phyloP scores from a whole-genome alignment of 2,888 invertebrate species.

The Sphaerophoria taeniata region DNA sequence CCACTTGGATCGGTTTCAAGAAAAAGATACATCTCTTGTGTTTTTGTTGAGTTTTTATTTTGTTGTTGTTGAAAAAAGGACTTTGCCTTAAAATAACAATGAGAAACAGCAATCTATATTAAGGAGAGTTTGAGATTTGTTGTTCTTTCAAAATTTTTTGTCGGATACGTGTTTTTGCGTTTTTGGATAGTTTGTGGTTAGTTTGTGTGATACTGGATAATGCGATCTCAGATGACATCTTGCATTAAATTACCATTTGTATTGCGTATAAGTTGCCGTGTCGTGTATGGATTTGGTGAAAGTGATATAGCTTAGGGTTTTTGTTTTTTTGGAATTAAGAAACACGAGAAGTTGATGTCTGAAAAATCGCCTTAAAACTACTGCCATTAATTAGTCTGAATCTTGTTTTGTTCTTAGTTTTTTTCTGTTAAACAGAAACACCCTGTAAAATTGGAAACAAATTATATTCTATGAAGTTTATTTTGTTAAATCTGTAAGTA shows the following conservation, averaged over 20 bases:
- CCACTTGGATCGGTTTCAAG: slow-evolving; percentile 31
- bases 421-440: background rate
- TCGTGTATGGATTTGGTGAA: slow-evolving; percentile 28
- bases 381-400: background rate
- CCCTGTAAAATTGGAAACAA: slow-evolving; percentile 2
- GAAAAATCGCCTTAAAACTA: slow-evolving; percentile 3
- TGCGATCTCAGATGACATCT: slow-evolving; percentile 37
- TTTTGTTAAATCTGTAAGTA: slow-evolving; percentile 11
- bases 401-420: no score
- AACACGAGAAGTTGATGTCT: background rate
- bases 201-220: slow-evolving; percentile 28
- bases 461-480: no score
- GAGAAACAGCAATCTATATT: background rate
- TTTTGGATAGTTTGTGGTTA: slow-evolving; percentile 12
- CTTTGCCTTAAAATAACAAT: background rate
- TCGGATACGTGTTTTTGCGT: background rate
- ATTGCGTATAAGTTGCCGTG: background rate
- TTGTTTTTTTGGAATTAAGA: background rate
- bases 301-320: slow-evolving; percentile 1
- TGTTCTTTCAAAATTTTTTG: background rate
- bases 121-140: slow-evolving; percentile 14
- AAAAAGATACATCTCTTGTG: slow-evolving; percentile 9
- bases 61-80: background rate
- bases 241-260: slow-evolving; percentile 42
- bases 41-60: background rate